These are phyloP conservation scores for Pipa parva DNA, from an alignment of 2,113 vertebrate genomes.

Conservation along the genomic window DNA sequence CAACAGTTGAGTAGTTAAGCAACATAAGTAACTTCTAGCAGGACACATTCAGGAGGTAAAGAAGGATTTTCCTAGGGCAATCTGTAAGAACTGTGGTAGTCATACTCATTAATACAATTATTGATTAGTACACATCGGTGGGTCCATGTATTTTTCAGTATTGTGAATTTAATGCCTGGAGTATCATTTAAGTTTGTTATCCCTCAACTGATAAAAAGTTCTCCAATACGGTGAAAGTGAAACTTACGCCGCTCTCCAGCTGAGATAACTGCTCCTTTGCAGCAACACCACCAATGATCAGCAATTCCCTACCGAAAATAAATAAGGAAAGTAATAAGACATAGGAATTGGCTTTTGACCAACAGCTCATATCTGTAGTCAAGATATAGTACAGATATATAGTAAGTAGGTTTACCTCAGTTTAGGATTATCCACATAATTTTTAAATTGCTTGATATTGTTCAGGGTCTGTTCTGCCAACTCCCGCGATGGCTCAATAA, in stretches of 20 bases:
- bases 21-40: too few relatives aligned
- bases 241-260: slow-evolving; percentile 87
- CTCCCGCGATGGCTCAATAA: slow-evolving; percentile 91
- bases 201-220: too few relatives aligned
- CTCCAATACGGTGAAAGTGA: too few relatives aligned
- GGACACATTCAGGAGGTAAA: too few relatives aligned
- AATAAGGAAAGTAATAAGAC: not conserved
- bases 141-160: too few relatives aligned
- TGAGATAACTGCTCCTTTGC: slow-evolving; percentile 89
- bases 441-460: slow-evolving; percentile 88
- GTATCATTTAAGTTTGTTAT: too few relatives aligned
- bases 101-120: too few relatives aligned
- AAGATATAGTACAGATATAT: not conserved
- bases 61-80: too few relatives aligned
- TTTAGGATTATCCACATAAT: slow-evolving; percentile 87
- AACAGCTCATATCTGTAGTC: not conserved
- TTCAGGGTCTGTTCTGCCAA: slow-evolving; percentile 93
- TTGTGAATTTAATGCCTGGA: too few relatives aligned
- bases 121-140: too few relatives aligned
- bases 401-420: slow-evolving; percentile 71
- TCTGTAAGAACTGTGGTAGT: too few relatives aligned
- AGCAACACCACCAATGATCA: slow-evolving; percentile 93
- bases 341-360: not conserved
- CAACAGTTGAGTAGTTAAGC: too few relatives aligned
- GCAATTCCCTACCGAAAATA: slow-evolving; percentile 72